Conservation (phyloP, 2,113 vertebrate species). For the Entelurus aequoreus region DNA sequence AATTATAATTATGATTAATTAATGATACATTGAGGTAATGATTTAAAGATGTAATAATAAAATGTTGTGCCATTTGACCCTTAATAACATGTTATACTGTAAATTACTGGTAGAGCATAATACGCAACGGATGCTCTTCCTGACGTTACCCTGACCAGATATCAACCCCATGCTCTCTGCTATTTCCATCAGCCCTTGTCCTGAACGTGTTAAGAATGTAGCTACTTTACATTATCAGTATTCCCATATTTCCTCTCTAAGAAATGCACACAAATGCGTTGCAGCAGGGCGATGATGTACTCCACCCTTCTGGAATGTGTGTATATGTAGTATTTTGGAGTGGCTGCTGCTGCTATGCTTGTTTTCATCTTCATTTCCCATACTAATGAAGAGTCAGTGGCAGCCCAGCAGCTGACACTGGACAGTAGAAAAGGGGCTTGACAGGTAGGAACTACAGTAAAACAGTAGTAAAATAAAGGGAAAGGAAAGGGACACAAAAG, state of each 20-base stretch:
- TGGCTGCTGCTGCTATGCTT: constrained; percentile 74
- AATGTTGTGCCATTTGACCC: no score
- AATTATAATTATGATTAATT: no score
- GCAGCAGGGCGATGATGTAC: constrained; percentile 34
- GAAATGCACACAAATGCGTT: constrained; percentile 24
- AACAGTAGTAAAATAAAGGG: constrained; percentile 16
- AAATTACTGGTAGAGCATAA: no score
- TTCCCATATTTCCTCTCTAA: constrained; percentile 18
- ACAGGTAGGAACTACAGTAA: constrained; percentile 13
- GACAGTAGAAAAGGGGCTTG: constrained; percentile 25
- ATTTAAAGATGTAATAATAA: no score
- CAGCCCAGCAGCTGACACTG: constrained; percentile 51
- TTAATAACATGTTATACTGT: no score
- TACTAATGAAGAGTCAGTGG: constrained; percentile 79
- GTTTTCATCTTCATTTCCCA: constrained; percentile 78
- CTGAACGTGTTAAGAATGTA: constrained; percentile 1
- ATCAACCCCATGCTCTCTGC: not conserved
- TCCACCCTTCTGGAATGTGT: constrained; percentile 34
- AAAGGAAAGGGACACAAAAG: constrained; percentile 5
- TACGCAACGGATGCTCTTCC: no score
- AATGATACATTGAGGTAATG: no score
- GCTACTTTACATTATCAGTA: constrained; percentile 18
- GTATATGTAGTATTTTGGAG: constrained; percentile 38
- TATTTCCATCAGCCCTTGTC: not conserved
- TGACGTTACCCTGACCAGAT: no score